Base-by-base conservation (phyloP, 53 echinoderm and acorn worm genomes). In the Temnopleurus reevesii region DNA sequence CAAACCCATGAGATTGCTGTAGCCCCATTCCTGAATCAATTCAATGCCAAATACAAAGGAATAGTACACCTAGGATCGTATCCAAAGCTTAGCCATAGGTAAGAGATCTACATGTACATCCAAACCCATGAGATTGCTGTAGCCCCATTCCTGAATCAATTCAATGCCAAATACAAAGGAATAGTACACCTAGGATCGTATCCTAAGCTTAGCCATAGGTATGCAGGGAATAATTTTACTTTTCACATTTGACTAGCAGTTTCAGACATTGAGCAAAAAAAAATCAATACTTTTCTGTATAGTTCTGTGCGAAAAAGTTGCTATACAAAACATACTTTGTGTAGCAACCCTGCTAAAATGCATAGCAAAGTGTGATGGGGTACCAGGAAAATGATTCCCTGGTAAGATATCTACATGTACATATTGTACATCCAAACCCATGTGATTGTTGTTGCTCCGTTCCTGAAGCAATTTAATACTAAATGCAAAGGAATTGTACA, bases 51-150 rank as follows among this genome's bases (percentile, higher is more conserved):
- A 54, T 92, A 96, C 83, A 93, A 95, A 54, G 89, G 84, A 27
- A 81, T 49, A 4, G 79, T 96, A 8, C 83, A 80, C 15, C 81
- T 96, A 5, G 96, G 96, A 0, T 96, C 94, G 10, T 96, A 96
- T 76, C 96, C 96, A 12, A 93, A 95, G 54, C 44, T 91, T 43
- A 23, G 46, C 24, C 93, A 96, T 59, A 96, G 93, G 96, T 96
- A 51, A 44, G n/a, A n/a, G n/a, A n/a, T n/a, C n/a, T n/a, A n/a
- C n/a, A 79, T 96, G 24, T 96, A 44, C 88, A 55, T 96, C 49
- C 92, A 36, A 34, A 76, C 55, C 9, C 66, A 66, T 18, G 96
- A 96, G 82, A 82, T 92, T 25, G 81, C 59, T 2, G 86, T 96
- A 1, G 93, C 93, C 0, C 89, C 65, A 17, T 76, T 80, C 25